These are phyloP conservation scores for Polyodon spathula DNA, from an alignment of 2,113 vertebrate genomes.

Conservation along the genomic window DNA sequence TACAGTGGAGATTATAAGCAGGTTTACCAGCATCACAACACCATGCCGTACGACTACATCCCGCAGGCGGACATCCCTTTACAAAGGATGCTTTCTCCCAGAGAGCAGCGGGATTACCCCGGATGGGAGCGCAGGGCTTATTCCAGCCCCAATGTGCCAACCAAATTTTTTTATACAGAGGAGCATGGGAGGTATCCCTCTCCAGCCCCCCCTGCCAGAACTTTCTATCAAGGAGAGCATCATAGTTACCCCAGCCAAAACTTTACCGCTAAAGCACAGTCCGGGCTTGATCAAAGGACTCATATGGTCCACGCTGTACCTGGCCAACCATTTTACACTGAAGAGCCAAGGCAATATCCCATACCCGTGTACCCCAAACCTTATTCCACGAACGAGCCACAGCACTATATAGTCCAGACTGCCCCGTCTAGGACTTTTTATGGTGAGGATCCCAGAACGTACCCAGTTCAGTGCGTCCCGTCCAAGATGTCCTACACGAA, in stretches of 20 bases:
- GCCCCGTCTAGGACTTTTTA: slow-evolving; percentile 47
- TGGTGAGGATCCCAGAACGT: slow-evolving; percentile 53
- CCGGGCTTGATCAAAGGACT: slow-evolving; percentile 57
- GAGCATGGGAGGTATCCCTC: slow-evolving; percentile 59
- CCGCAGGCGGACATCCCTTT: slow-evolving; percentile 53
- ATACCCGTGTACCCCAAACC: slow-evolving; percentile 44
- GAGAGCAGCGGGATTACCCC: slow-evolving; percentile 53
- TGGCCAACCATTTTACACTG: slow-evolving; percentile 47
- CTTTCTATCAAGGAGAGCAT: slow-evolving; percentile 65
- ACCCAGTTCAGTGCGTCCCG: slow-evolving; percentile 43
- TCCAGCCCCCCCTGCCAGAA: slow-evolving; percentile 42
- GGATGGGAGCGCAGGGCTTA: slow-evolving; percentile 69
- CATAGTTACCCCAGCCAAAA: slow-evolving; percentile 54
- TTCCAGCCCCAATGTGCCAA: slow-evolving; percentile 64
- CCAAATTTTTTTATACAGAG: slow-evolving; percentile 81
- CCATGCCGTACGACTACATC: slow-evolving; percentile 52
- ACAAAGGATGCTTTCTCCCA: slow-evolving; percentile 59
- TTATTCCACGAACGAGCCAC: slow-evolving; percentile 57
- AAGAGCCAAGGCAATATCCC: slow-evolving; percentile 49
- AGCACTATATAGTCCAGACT: slow-evolving; percentile 60
- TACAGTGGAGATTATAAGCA: slow-evolving; percentile 73
- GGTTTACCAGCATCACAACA: slow-evolving; percentile 52
- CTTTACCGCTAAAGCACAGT: slow-evolving; percentile 50
- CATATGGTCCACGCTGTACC: slow-evolving; percentile 59
- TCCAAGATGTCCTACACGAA: slow-evolving; percentile 58